These are phyloP conservation scores for Liposcelis brunnea DNA, from an alignment of 2,888 invertebrate genomes.

Conservation along the genomic window DNA sequence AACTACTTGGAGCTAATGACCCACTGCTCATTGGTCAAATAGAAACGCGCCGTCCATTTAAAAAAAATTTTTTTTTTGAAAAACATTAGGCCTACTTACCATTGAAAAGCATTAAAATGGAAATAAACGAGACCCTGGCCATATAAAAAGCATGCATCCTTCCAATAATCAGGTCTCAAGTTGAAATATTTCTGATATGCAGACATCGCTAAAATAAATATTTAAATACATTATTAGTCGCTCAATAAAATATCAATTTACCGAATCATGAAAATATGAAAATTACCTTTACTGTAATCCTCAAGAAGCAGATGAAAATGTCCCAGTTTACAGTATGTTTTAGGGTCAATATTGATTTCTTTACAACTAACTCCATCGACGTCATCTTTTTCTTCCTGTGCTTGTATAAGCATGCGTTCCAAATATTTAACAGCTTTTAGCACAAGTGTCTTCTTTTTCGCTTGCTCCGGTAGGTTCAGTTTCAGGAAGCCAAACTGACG, in stretches of 20 bases:
- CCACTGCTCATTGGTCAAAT: no score
- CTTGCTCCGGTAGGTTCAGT: conserved; percentile 62
- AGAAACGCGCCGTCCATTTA: no score
- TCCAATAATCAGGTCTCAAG: conserved; percentile 65
- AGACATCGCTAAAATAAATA: conserved; percentile 69
- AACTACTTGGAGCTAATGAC: no score
- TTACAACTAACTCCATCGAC: conserved; percentile 21
- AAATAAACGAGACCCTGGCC: conserved; percentile 92
- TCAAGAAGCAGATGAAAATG: conserved; percentile 87
- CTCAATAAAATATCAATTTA: conserved; percentile 5
- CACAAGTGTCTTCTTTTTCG: conserved; percentile 60
- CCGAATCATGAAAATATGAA: conserved; percentile 7
- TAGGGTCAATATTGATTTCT: conserved; percentile 65
- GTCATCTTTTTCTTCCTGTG: conserved; percentile 37
- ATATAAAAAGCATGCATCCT: conserved; percentile 79
- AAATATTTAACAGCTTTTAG: conserved; percentile 72
- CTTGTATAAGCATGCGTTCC: conserved; percentile 69
- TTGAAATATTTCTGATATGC: conserved; percentile 85
- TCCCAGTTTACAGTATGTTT: conserved; percentile 86
- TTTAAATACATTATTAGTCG: neutral
- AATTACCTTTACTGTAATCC: conserved; percentile 80
- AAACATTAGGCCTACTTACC: conserved; percentile 47
- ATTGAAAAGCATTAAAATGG: conserved; percentile 87
- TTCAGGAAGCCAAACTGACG: conserved; percentile 83
- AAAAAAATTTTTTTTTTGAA: no score